phyloP scores from a whole-genome alignment of 2,113 vertebrate species.

The Mystacornis crossleyi region DNA sequence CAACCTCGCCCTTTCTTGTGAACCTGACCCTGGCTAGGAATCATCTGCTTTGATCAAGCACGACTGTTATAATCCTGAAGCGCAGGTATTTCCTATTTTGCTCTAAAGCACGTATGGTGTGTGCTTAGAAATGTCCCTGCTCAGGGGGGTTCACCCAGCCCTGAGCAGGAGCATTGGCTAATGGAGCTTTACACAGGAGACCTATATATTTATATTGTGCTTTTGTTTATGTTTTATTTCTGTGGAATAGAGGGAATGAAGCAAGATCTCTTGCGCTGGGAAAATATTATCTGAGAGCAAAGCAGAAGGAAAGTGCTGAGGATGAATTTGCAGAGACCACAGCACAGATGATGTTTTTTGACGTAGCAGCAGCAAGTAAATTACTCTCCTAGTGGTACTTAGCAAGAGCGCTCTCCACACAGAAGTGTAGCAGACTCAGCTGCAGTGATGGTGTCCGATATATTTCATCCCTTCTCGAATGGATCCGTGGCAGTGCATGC shows the following conservation, averaged over 20 bases:
- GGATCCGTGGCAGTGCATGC: not conserved
- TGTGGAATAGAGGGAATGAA: not conserved
- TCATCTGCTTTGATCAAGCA: conserved; percentile 15
- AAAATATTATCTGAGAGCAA: not conserved
- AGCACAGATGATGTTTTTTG: not conserved
- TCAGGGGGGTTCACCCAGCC: not conserved
- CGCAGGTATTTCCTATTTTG: conserved; percentile 38
- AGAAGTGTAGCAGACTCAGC: not conserved
- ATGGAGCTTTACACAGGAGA: not conserved
- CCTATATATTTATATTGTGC: not conserved
- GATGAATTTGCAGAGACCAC: not conserved
- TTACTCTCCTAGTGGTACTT: not conserved
- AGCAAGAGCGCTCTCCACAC: not conserved
- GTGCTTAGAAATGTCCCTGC: not conserved
- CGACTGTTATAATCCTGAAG: not conserved
- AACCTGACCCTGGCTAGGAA: not conserved
- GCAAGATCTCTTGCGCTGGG: not conserved
- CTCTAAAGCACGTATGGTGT: not conserved
- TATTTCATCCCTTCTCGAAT: not conserved
- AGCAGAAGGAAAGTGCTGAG: not conserved
- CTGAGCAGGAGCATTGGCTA: not conserved
- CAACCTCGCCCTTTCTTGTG: conserved; percentile 48
- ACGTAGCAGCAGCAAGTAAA: not conserved
- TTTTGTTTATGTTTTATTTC: not conserved
- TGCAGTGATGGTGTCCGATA: not conserved